Percentiles rank a stretch among this genome's conserved stretches.
Conservation (phyloP, 1,140 invertebrate species). For the Mya arenaria region DNA sequence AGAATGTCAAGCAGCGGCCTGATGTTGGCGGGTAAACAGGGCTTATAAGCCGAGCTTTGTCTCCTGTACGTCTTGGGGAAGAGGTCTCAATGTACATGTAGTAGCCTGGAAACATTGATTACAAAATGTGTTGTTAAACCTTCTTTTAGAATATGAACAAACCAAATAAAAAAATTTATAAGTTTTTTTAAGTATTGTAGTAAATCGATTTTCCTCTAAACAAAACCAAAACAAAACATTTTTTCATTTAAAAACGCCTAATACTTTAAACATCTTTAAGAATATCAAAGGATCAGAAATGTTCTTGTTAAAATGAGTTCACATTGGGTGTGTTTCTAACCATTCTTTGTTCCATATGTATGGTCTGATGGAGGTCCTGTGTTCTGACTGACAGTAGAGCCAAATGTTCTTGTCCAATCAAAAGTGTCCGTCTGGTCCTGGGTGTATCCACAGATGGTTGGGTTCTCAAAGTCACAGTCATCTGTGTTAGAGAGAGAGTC, state of each 20-base stretch:
- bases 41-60: slow-evolving; percentile 72
- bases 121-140: too few relatives aligned
- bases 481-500: slow-evolving; percentile 32
- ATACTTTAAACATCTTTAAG: too few relatives aligned
- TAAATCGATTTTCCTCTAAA: too few relatives aligned
- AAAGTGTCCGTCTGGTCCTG: slow-evolving; percentile 89
- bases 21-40: slow-evolving; percentile 65
- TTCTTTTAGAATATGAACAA: too few relatives aligned
- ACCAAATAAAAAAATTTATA: too few relatives aligned
- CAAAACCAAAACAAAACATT: background rate
- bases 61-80: slow-evolving; percentile 63
- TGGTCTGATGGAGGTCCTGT: slow-evolving; percentile 90
- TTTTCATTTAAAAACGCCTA: too few relatives aligned
- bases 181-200: too few relatives aligned
- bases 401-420: slow-evolving; percentile 87
- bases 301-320: too few relatives aligned
- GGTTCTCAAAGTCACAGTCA: slow-evolving; percentile 87
- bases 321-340: too few relatives aligned
- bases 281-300: too few relatives aligned
- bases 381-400: slow-evolving; percentile 83
- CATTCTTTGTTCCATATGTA: slow-evolving; percentile 81
- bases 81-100: slow-evolving; percentile 78
- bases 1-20: slow-evolving; percentile 83
- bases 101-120: slow-evolving; percentile 57
- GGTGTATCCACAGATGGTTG: slow-evolving; percentile 87